Conservation (phyloP, 2,888 invertebrate genomes). For the Agrilus cyanescens region DNA sequence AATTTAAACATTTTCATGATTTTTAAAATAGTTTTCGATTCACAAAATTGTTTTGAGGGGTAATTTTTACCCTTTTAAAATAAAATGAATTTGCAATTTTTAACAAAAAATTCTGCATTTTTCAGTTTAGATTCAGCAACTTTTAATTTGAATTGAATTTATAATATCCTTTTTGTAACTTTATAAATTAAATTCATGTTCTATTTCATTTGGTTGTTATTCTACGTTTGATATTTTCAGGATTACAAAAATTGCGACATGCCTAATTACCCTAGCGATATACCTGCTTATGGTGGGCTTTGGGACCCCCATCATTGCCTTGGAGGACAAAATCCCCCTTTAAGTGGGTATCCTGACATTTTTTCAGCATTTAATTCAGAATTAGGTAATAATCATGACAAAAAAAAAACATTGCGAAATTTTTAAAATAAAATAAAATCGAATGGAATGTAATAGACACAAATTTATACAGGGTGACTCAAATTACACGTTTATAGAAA, state of each 20-base stretch:
- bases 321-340: slow-evolving; percentile 47
- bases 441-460: too few species aligned
- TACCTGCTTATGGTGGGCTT: slow-evolving; percentile 41
- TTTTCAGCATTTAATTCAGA: slow-evolving; percentile 56
- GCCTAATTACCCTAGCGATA: slow-evolving; percentile 26
- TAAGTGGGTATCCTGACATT: slow-evolving; percentile 55
- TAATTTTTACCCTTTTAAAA: too few species aligned
- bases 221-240: not conserved
- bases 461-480: too few species aligned
- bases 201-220: not conserved
- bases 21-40: too few species aligned
- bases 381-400: slow-evolving; percentile 34
- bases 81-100: too few species aligned
- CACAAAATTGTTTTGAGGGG: too few species aligned
- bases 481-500: too few species aligned
- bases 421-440: not conserved
- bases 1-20: too few species aligned
- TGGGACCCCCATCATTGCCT: slow-evolving; percentile 44
- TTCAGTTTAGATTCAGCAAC: not conserved
- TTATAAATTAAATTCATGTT: not conserved
- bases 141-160: not conserved
- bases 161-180: not conserved
- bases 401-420: not conserved
- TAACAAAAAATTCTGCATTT: too few species aligned
- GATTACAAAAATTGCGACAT: slow-evolving; percentile 24